Evolutionary conservation across 1,140 invertebrate genomes (phyloP), one percentile per base, ranked within the genome.

Genomic region (Leptopilina boulardi): DNA sequence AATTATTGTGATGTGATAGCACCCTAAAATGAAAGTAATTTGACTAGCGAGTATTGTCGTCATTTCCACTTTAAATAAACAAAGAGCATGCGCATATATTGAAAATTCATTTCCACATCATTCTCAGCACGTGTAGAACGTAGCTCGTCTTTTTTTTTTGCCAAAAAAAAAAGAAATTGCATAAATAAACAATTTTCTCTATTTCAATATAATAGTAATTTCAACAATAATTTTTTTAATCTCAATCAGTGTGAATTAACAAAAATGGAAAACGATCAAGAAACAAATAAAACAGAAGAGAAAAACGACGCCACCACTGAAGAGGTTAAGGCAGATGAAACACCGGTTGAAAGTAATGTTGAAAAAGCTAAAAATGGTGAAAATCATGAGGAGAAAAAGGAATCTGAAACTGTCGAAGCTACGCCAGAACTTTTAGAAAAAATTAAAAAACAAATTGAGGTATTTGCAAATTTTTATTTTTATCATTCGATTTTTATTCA

Each of bases 401-500:
- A 71, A 71, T 76, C 76, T 21, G 44, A 80, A 72, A 47, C 34
- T n/a, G 73, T 73, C 38, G 84, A 89, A 81, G 74, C 76, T 0
- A 75, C 83, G 0, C 59, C 47, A 8, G 84, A 87, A 73, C 76
- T 89, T 3, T 77, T 88, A 21, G 75, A 80, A n/a, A 85, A 86
- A 77, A 88, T 91, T n/a, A 87, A 80, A 71, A 76, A 81, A 59
- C 89, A 91, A 84, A 70, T 91, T 11, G 89, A 91, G 84, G 89
- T 90, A 86, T 70, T n/a, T 41, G 56, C 4, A 18, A 23, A 18
- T 21, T 41, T 59, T 74, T 26, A 18, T 21, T 34, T 5, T 26
- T 15, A 15, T 19, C 9, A 26, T 44, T 74, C 23, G 18, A 42
- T 73, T 73, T 15, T 47, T 75, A 2, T 23, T 26, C 23, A 18